These are phyloP conservation scores for Philhelius pedissequus DNA, from an alignment of 2,888 invertebrate species.

Conservation along the genomic window DNA sequence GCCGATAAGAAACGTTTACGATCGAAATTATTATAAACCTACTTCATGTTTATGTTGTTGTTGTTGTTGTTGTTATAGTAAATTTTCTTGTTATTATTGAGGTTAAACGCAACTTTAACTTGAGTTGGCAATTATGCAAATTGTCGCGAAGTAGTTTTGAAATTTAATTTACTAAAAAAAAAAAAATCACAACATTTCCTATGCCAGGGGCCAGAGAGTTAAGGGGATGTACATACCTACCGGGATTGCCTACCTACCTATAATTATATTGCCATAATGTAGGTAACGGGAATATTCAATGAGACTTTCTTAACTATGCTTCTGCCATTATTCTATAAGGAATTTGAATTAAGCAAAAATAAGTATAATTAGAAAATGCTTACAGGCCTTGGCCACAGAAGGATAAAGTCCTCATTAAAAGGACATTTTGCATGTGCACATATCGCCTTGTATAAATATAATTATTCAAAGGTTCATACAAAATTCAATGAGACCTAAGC, in stretches of 20 bases:
- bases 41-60: constrained; percentile 34
- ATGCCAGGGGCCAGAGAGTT: background rate
- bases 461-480: background rate
- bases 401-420: background rate
- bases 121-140: constrained; percentile 52
- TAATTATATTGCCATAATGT: constrained; percentile 4
- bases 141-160: constrained; percentile 16
- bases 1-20: background rate
- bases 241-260: background rate
- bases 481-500: background rate
- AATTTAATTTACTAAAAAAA: constrained; percentile 13
- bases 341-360: background rate
- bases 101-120: constrained; percentile 51
- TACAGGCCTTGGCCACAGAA: background rate
- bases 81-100: constrained; percentile 51
- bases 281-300: background rate
- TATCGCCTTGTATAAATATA: background rate
- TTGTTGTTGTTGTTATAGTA: constrained; percentile 1
- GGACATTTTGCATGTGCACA: background rate
- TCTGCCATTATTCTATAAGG: background rate
- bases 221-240: background rate
- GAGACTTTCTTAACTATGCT: background rate
- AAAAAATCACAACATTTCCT: background rate
- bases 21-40: constrained; percentile 26
- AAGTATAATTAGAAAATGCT: background rate